These are phyloP conservation scores for Triops cancriformis DNA, from an alignment of 1,140 invertebrate genomes.

Conservation along the genomic window DNA sequence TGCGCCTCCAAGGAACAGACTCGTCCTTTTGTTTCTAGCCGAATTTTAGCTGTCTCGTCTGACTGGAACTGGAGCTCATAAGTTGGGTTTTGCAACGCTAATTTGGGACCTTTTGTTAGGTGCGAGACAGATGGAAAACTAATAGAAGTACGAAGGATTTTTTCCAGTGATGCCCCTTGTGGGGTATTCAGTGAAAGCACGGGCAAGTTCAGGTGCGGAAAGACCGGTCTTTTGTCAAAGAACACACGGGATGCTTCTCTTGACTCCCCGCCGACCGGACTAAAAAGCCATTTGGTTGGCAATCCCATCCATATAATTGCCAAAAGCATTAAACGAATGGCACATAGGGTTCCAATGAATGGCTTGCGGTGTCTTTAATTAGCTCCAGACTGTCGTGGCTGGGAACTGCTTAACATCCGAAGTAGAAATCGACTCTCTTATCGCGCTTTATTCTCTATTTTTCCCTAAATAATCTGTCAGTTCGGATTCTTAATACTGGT, in stretches of 20 bases:
- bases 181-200: neutral
- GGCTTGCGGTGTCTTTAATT: neutral
- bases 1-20: too few relatives aligned
- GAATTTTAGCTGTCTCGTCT: too few relatives aligned
- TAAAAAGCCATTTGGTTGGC: neutral
- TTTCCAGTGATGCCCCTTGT: neutral
- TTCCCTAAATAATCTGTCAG: too few relatives aligned
- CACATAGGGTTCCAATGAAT: neutral
- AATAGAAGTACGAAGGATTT: too few relatives aligned
- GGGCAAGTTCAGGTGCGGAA: neutral
- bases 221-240: neutral
- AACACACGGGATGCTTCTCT: neutral
- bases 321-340: neutral
- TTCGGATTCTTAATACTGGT: too few relatives aligned
- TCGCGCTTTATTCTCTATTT: neutral
- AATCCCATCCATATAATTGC: neutral
- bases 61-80: too few relatives aligned
- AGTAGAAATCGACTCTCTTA: neutral
- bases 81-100: too few relatives aligned
- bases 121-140: too few relatives aligned
- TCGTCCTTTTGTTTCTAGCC: too few relatives aligned
- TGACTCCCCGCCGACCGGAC: neutral
- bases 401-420: neutral
- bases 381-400: neutral
- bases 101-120: too few relatives aligned